Evolutionary conservation across 2,113 vertebrate species (phyloP), one percentile per base, ranked within the genome.

Genomic region (Paradoxurus hermaphroditus): DNA sequence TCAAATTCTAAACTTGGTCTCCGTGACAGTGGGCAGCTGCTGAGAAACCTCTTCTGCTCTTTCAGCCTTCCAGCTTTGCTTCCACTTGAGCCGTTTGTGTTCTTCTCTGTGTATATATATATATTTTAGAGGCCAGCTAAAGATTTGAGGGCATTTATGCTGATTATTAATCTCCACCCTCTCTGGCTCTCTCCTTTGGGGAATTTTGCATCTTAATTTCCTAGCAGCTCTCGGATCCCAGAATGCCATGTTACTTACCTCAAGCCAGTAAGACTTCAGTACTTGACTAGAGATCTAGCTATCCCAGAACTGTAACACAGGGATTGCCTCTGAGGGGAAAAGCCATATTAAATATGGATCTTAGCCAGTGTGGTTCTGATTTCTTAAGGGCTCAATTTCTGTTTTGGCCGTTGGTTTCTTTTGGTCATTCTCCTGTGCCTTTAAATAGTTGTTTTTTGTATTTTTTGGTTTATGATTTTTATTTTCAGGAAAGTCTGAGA

Each of bases 381-480:
- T 93, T 86, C 62, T 44, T 25, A 81, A 75, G 59, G 5, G 25
- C 27, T 91, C 23, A 85, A 0, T 86, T 95, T 95, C 82, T 94
- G 77, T 29, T 27, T 77, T 77, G 27, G 41, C 73, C 73, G 18
- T 18, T 46, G 27, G 73, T 46, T 93, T 92, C 14, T 72, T 86
- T 87, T 62, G 81, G 36, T 90, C 68, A 78, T 51, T 93, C 68
- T 89, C 15, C 31, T 49, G 16, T 90, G n/a, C 31, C 25, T 93
- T 89, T 73, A 89, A 86, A 77, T 62, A 77, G 51, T 59, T 91
- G 18, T 25, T 34, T 86, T 95, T 86, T 82, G 11, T 53, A 25
- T 87, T 92, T 82, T 67, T 92, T 31, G 46, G 44, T 73, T 93
- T 77, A 72, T 91, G 75, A 44, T 44, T 95, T 87, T 93, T 93